Percentiles rank a stretch among this genome's conserved stretches.
These are phyloP conservation scores for Synaphobranchus kaupii DNA, from an alignment of 2,797 vertebrate species.

Conservation along the genomic window DNA sequence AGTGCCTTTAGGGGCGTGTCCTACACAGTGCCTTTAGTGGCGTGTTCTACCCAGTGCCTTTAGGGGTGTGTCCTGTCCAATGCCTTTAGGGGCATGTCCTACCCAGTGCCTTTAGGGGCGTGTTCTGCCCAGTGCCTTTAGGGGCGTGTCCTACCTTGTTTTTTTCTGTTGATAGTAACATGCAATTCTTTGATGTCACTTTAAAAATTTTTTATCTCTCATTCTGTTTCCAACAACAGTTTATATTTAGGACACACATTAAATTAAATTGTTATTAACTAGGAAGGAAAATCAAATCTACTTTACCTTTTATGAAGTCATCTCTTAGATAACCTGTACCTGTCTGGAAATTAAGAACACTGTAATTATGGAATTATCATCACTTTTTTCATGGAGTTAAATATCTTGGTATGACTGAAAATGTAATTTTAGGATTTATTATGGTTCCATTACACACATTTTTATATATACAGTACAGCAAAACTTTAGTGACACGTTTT, in stretches of 20 bases:
- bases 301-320: neutral
- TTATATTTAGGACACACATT: neutral
- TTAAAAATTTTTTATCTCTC: neutral
- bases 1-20: no score
- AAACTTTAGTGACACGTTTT: neutral
- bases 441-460: neutral
- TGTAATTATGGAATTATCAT: neutral
- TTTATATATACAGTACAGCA: neutral
- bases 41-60: no score
- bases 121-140: neutral
- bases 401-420: neutral
- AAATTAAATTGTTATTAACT: neutral
- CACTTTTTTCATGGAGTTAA: neutral
- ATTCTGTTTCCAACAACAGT: neutral
- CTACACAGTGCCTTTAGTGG: no score
- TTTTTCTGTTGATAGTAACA: neutral
- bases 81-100: no score
- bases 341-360: neutral
- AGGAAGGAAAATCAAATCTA: constrained; percentile 4
- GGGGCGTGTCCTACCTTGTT: neutral
- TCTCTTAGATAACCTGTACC: neutral
- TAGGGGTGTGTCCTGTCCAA: no score
- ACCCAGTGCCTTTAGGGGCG: neutral
- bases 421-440: neutral
- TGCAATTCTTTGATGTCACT: neutral